These are phyloP conservation scores for Ophion ellenae DNA, from an alignment of 2,888 invertebrate species.

Conservation along the genomic window DNA sequence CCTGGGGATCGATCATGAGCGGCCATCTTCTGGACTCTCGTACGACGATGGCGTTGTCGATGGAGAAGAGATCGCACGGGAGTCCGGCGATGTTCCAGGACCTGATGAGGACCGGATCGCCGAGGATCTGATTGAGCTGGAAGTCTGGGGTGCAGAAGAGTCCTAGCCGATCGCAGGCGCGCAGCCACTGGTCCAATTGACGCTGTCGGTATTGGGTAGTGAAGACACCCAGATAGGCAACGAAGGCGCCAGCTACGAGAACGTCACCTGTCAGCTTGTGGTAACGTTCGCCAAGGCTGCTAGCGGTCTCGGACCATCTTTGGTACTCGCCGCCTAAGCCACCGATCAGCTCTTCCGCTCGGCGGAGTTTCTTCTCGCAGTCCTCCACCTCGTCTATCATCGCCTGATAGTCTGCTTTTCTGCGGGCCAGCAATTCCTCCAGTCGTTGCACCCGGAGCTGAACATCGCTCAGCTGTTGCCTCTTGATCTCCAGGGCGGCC, in stretches of 20 bases:
- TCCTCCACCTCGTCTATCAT: constrained; percentile 94
- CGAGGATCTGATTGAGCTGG: constrained; percentile 91
- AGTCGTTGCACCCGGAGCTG: constrained; percentile 88
- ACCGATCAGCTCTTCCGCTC: constrained; percentile 96
- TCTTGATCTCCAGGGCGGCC: constrained; percentile 91
- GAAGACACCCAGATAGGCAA: constrained; percentile 96
- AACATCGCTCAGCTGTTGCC: constrained; percentile 90
- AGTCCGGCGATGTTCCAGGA: constrained; percentile 96
- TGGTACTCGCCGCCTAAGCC: constrained; percentile 96
- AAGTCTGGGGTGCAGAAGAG: constrained; percentile 92
- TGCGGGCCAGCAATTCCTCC: constrained; percentile 89
- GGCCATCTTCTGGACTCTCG: constrained; percentile 96
- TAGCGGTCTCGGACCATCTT: constrained; percentile 93
- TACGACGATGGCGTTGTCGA: constrained; percentile 96
- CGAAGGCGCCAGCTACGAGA: constrained; percentile 93
- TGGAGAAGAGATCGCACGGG: constrained; percentile 94
- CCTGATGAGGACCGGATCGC: constrained; percentile 94
- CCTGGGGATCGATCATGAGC: constrained; percentile 97
- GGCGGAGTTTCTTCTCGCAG: constrained; percentile 93
- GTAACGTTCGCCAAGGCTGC: constrained; percentile 88
- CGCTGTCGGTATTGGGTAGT: constrained; percentile 89
- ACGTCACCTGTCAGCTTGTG: constrained; percentile 92
- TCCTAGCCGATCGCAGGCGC: constrained; percentile 88
- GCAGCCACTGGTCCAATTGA: constrained; percentile 91
- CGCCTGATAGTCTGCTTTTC: constrained; percentile 88